phyloP scores from a whole-genome alignment of 2,113 vertebrate species.

The Syngnathus floridae region DNA sequence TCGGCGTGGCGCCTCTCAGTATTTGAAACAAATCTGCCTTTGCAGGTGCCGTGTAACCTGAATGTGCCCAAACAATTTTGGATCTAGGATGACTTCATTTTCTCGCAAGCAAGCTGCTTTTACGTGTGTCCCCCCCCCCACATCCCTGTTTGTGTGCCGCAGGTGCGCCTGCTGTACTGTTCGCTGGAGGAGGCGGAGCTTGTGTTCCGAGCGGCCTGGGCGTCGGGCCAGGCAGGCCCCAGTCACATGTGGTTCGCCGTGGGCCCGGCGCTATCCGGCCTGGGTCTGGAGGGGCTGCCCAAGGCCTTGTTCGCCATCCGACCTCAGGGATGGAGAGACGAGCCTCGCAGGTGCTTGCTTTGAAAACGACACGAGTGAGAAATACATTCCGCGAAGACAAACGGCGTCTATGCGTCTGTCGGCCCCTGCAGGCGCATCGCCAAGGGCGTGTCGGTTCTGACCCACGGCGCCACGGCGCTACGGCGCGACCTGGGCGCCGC shows the following conservation, averaged over 20 bases:
- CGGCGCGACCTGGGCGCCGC: slow-evolving; percentile 75
- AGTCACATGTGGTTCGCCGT: slow-evolving; percentile 92
- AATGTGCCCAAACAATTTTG: background rate
- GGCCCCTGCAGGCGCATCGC: slow-evolving; percentile 68
- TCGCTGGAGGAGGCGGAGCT: slow-evolving; percentile 84
- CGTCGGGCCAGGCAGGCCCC: slow-evolving; percentile 78
- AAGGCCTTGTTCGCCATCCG: slow-evolving; percentile 83
- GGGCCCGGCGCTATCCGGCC: slow-evolving; percentile 78
- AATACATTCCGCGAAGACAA: slow-evolving; percentile 8
- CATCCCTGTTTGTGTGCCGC: background rate
- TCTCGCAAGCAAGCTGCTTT: background rate
- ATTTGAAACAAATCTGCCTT: too few species aligned
- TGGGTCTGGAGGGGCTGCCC: slow-evolving; percentile 78
- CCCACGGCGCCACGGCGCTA: slow-evolving; percentile 84
- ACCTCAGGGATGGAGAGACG: slow-evolving; percentile 87
- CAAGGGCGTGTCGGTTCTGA: slow-evolving; percentile 86
- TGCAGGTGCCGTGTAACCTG: background rate
- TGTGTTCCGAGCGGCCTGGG: slow-evolving; percentile 80
- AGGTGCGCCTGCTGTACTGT: slow-evolving; percentile 88
- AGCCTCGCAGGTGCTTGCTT: slow-evolving; percentile 67
- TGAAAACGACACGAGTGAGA: slow-evolving; percentile 32
- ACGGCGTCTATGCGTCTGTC: slow-evolving; percentile 10
- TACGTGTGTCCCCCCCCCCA: background rate
- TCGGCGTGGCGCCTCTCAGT: too few species aligned
- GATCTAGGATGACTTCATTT: background rate